phyloP scores from a whole-genome alignment of 2,113 vertebrate species.

The Cryptomyrus ogoouensis region DNA sequence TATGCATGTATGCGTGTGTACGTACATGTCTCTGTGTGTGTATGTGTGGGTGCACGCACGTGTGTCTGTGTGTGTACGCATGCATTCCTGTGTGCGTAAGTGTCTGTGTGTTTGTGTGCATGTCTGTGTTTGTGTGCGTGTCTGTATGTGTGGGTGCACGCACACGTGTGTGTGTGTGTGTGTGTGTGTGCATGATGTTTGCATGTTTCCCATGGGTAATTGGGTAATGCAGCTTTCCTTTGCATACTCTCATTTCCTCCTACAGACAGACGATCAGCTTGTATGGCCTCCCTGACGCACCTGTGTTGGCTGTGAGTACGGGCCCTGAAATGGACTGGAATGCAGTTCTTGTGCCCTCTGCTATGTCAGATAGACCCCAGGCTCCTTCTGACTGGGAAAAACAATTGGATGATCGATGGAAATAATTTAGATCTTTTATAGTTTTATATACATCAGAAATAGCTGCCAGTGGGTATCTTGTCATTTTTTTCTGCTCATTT shows the following conservation, averaged over 20 bases:
- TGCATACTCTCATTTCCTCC: not conserved
- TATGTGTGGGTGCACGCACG: no score
- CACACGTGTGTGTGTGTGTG: not conserved
- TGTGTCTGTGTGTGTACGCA: no score
- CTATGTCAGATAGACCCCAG: not conserved
- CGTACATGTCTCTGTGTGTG: no score
- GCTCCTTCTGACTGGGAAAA: not conserved
- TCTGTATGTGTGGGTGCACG: no score
- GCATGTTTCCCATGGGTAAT: not conserved
- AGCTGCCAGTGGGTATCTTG: not conserved
- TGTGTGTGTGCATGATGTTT: not conserved
- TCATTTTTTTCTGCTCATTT: not conserved
- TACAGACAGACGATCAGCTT: not conserved
- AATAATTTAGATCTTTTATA: not conserved
- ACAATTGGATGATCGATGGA: not conserved
- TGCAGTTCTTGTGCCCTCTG: not conserved
- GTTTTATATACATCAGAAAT: not conserved
- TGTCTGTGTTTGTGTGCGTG: not conserved
- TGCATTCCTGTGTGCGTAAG: no score
- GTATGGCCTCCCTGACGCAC: not conserved
- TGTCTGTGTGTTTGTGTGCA: not conserved
- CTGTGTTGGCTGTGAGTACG: not conserved
- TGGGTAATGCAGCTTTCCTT: not conserved
- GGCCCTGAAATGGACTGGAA: not conserved
- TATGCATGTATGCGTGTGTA: no score